Percentiles rank a stretch among this genome's conserved stretches.
Evolutionary conservation across 2,888 invertebrate genomes (phyloP).

Genomic region (Myopa tessellatipennis): DNA sequence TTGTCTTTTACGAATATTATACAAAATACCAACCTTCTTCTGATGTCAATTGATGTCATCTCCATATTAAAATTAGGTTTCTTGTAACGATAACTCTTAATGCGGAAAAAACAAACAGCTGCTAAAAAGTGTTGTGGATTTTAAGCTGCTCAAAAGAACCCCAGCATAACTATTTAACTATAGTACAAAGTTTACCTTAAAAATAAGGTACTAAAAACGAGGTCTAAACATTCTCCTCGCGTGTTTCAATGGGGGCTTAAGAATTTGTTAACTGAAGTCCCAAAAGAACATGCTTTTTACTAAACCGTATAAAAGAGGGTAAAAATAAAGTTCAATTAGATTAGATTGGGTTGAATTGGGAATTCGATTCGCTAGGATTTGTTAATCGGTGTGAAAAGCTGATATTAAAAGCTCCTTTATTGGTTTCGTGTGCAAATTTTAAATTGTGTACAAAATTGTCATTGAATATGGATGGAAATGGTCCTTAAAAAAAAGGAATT

Average conservation of each 20-base stretch:
- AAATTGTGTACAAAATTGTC: slow-evolving; percentile 23
- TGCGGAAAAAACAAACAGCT: not conserved
- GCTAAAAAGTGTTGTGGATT: not conserved
- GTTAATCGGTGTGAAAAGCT: slow-evolving; percentile 19
- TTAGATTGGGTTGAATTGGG: no score
- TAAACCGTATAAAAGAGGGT: no score
- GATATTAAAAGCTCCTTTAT: slow-evolving; percentile 18
- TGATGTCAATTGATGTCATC: no score
- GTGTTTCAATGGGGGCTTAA: slow-evolving; percentile 6
- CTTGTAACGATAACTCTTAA: not conserved
- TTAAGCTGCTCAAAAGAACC: not conserved
- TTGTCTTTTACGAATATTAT: not conserved
- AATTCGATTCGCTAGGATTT: not conserved
- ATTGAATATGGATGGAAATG: not conserved
- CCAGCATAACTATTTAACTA: no score
- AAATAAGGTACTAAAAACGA: not conserved
- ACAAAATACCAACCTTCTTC: no score
- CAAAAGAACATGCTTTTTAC: not conserved
- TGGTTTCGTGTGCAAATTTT: slow-evolving; percentile 34
- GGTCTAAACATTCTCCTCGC: not conserved
- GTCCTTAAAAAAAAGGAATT: not conserved
- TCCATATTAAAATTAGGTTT: no score
- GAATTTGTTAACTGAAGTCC: slow-evolving; percentile 3
- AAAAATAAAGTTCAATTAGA: not conserved
- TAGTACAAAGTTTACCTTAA: not conserved